Percentiles rank a stretch among this genome's conserved stretches.
Conservation (phyloP, 2,888 invertebrate species). For the Andrena haemorrhoa region DNA sequence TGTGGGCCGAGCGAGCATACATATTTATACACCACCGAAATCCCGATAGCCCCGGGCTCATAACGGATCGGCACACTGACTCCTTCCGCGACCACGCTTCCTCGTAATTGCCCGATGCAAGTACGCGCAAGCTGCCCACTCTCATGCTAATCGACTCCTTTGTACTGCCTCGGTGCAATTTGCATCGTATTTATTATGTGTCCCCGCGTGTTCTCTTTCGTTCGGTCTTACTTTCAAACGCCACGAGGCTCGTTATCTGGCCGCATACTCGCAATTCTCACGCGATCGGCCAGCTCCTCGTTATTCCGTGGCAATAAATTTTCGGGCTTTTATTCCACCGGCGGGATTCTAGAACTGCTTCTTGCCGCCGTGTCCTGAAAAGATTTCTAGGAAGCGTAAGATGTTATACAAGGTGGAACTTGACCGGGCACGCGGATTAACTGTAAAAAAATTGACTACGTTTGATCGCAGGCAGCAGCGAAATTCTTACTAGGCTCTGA, state of each 20-base stretch:
- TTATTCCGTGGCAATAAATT: background rate
- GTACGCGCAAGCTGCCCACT: constrained; percentile 52
- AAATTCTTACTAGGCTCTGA: too few relatives aligned
- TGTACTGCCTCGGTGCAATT: constrained; percentile 40
- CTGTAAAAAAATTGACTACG: background rate
- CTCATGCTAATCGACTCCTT: constrained; percentile 52
- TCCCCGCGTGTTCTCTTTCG: constrained; percentile 48
- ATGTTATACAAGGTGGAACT: background rate
- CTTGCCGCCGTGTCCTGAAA: background rate
- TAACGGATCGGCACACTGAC: constrained; percentile 83
- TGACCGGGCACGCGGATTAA: background rate
- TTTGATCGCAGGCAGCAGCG: too few relatives aligned
- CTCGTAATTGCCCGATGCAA: constrained; percentile 63
- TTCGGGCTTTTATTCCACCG: background rate
- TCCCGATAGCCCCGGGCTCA: constrained; percentile 81
- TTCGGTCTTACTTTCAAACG: constrained; percentile 55
- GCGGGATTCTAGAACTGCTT: background rate
- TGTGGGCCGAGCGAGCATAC: constrained; percentile 70
- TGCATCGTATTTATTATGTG: constrained; percentile 52
- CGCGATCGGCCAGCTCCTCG: background rate
- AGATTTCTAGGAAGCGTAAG: background rate
- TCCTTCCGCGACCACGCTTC: constrained; percentile 63
- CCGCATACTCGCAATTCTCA: background rate
- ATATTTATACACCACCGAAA: constrained; percentile 76
- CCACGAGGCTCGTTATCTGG: background rate